Conservation (phyloP, 2,888 invertebrate genomes). For the Nesidiocoris tenuis region DNA sequence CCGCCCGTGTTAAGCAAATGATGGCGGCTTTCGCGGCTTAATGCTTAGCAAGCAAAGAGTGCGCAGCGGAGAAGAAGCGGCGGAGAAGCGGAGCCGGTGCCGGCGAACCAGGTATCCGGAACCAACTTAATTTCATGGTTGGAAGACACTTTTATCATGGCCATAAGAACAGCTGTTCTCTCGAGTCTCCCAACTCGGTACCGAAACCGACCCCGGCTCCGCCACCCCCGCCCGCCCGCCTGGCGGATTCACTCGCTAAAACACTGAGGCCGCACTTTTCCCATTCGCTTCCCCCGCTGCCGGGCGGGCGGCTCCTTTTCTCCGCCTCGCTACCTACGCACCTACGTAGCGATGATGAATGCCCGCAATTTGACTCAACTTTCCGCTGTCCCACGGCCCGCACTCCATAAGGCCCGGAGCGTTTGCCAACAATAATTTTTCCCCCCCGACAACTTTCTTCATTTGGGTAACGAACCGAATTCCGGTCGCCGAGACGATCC, state of each 20-base stretch:
- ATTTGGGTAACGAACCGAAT: no score
- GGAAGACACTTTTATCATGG: constrained; percentile 42
- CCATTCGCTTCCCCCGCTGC: not conserved
- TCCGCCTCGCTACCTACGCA: not conserved
- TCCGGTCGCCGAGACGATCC: no score
- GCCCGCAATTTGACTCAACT: not conserved
- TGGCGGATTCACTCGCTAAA: not conserved
- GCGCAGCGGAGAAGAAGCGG: constrained; percentile 1
- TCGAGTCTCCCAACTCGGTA: constrained; percentile 2
- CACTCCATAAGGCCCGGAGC: not conserved
- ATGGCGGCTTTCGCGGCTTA: constrained; percentile 38
- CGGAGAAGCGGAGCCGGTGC: not conserved
- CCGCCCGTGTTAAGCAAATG: constrained; percentile 35
- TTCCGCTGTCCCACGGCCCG: not conserved
- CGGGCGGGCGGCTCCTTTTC: not conserved
- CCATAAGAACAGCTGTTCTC: constrained; percentile 41
- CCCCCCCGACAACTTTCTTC: not conserved
- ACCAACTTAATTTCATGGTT: constrained; percentile 43
- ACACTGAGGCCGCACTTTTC: not conserved
- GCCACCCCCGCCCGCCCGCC: not conserved
- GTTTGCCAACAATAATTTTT: not conserved
- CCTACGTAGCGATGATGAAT: not conserved
- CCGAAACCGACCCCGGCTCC: not conserved
- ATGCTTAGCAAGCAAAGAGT: constrained; percentile 42
- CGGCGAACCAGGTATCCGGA: constrained; percentile 38